These are phyloP conservation scores for Zoroaster sp. DNA, from an alignment of 53 echinoderm and acorn worm species.

Conservation along the genomic window DNA sequence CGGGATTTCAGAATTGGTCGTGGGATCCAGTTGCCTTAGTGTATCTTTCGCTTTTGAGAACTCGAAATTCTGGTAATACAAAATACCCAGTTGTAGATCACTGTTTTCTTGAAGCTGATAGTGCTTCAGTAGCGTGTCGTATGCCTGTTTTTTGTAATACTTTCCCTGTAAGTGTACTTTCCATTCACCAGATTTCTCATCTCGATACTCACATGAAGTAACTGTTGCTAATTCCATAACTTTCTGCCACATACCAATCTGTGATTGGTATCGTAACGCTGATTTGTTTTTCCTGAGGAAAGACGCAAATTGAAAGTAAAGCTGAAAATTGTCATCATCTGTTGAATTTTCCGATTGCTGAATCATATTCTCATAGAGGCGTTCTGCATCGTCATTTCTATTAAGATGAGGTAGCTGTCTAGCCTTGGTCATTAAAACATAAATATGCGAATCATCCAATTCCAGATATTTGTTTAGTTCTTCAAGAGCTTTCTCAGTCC, in stretches of 20 bases:
- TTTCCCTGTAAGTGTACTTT: neutral
- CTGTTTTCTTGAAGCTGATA: neutral
- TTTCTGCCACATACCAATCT: neutral
- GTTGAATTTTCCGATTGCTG: too few species aligned
- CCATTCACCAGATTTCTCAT: neutral
- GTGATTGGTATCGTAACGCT: neutral
- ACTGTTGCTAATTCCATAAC: neutral
- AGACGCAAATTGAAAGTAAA: neutral
- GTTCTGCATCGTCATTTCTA: neutral
- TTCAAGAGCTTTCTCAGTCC: neutral
- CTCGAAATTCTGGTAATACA: constrained; percentile 14
- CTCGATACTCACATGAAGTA: neutral
- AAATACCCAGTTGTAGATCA: neutral
- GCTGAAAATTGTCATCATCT: neutral
- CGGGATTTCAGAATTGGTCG: neutral
- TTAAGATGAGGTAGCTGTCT: neutral
- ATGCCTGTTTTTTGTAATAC: neutral
- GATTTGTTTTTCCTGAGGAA: neutral
- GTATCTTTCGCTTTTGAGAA: neutral
- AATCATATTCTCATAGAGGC: neutral
- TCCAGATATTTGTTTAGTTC: neutral
- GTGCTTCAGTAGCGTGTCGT: neutral
- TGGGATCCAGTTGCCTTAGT: neutral
- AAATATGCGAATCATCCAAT: neutral
- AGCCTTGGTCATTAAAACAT: neutral